These are phyloP conservation scores for Phortica magna DNA, from an alignment of 2,888 invertebrate species.

Conservation along the genomic window DNA sequence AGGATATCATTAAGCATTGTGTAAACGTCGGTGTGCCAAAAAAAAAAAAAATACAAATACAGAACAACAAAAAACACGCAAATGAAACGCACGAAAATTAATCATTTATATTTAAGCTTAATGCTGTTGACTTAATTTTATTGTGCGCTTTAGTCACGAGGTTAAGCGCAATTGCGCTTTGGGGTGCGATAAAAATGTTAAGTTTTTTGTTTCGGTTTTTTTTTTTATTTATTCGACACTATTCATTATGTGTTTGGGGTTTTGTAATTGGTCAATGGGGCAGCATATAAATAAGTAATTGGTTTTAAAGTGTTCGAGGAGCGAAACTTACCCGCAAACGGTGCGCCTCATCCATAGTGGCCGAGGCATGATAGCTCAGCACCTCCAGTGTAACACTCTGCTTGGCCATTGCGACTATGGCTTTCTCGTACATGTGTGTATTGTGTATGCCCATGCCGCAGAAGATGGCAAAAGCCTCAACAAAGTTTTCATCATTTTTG, in stretches of 20 bases:
- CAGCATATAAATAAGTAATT: neutral
- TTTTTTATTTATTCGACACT: neutral
- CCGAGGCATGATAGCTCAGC: slow-evolving; percentile 96
- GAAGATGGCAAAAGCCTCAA: slow-evolving; percentile 98
- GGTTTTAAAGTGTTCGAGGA: slow-evolving; percentile 19
- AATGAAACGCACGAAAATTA: slow-evolving; percentile 11
- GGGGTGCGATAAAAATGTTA: neutral
- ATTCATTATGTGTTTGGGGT: slow-evolving; percentile 33
- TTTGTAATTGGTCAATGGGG: slow-evolving; percentile 15
- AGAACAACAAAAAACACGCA: neutral
- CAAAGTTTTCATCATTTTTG: slow-evolving; percentile 97
- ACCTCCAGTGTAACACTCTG: slow-evolving; percentile 96
- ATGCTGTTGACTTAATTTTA: slow-evolving; percentile 20
- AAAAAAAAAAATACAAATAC: slow-evolving; percentile 12
- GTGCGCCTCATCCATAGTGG: slow-evolving; percentile 92
- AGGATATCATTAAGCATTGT: slow-evolving; percentile 29
- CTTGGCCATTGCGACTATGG: slow-evolving; percentile 96
- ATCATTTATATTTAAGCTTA: slow-evolving; percentile 19
- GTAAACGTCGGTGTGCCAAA: neutral
- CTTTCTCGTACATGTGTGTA: slow-evolving; percentile 98
- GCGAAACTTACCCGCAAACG: slow-evolving; percentile 85
- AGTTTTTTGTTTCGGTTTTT: neutral
- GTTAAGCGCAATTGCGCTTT: neutral
- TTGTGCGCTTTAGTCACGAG: neutral
- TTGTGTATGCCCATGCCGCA: slow-evolving; percentile 99